Evolutionary conservation across 1,140 invertebrate genomes (phyloP), one percentile per base, ranked within the genome.

Genomic region (Macrocentrus cingulum): DNA sequence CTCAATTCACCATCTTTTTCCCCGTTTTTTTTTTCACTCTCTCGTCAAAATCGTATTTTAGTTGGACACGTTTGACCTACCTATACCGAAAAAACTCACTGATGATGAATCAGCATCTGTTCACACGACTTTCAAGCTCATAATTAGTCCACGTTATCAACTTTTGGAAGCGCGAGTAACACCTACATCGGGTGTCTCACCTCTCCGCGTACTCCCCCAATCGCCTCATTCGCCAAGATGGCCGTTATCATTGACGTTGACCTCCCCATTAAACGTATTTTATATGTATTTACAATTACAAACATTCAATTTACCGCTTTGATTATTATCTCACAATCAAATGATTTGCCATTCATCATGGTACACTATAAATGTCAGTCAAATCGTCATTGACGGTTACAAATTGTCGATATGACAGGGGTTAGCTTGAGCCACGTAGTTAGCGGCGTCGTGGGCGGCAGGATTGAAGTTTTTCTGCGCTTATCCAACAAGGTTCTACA

Each of bases 101-200:
- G 2, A 25, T 8, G 29, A 15, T 16, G 9, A 51, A 13, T 51
- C 13, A 49, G 25, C 16, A 8, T 15, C 37, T 22, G 13, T 19
- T 51, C 2, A 3, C 8, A 51, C n/a, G n/a, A 51, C 13, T 51
- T 19, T 13, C 16, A 36, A 18, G 32, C 9, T n/a, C 49, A 51
- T 51, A 37, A 18, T 51, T 51, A 51, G n/a, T 51, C 11, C 32
- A 51, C 49, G 49, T 37, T 51, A 51, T 51, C 29, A 36, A 51
- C 49, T 37, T 51, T 51, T 37, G 9, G 49, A 37, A 34, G 5
- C 8, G 22, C 32, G 15, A 51, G 15, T 36, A 51, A 36, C 49
- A 51, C 49, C 49, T 51, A 19, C 49, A 51, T 51, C 49, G 8
- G 32, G 32, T 20, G 32, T 36, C 49, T 51, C 32, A 36, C 32